phyloP scores from a whole-genome alignment of 2,888 invertebrate species.

The Hymenopus coronatus region DNA sequence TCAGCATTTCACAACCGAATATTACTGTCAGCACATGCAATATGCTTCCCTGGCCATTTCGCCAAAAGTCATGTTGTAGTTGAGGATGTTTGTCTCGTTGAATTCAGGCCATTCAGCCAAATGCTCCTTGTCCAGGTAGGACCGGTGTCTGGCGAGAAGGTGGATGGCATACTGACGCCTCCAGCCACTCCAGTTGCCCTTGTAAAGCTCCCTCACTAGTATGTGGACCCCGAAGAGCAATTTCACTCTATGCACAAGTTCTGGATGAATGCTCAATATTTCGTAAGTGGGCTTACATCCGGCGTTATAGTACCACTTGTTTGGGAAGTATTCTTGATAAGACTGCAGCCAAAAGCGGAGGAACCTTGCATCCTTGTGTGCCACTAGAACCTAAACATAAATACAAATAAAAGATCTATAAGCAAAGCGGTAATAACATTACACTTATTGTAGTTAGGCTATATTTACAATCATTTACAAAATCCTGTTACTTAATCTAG shows the following conservation, averaged over 20 bases:
- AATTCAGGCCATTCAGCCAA: neutral
- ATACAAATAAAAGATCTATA: neutral
- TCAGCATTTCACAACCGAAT: too few species aligned
- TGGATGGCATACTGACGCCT: constrained; percentile 42
- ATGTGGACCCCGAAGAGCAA: constrained; percentile 44
- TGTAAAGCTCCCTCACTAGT: constrained; percentile 41
- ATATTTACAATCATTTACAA: too few species aligned
- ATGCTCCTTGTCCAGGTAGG: neutral
- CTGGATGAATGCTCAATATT: constrained; percentile 41
- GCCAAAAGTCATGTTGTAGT: constrained; percentile 4
- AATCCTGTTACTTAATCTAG: too few species aligned
- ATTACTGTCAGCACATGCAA: neutral
- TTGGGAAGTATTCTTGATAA: constrained; percentile 42
- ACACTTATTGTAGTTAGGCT: too few species aligned
- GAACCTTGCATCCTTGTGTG: constrained; percentile 44
- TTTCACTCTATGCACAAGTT: constrained; percentile 43
- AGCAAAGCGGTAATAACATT: too few species aligned
- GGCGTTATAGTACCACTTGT: constrained; percentile 46
- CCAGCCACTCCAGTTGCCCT: constrained; percentile 40
- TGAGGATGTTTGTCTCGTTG: neutral
- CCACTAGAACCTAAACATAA: constrained; percentile 41
- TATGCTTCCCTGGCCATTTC: neutral
- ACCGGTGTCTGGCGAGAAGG: constrained; percentile 42
- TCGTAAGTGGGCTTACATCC: constrained; percentile 44
- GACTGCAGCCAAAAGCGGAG: constrained; percentile 43